phyloP scores from a whole-genome alignment of 2,797 vertebrate genomes.

The Cichlasoma orientale region DNA sequence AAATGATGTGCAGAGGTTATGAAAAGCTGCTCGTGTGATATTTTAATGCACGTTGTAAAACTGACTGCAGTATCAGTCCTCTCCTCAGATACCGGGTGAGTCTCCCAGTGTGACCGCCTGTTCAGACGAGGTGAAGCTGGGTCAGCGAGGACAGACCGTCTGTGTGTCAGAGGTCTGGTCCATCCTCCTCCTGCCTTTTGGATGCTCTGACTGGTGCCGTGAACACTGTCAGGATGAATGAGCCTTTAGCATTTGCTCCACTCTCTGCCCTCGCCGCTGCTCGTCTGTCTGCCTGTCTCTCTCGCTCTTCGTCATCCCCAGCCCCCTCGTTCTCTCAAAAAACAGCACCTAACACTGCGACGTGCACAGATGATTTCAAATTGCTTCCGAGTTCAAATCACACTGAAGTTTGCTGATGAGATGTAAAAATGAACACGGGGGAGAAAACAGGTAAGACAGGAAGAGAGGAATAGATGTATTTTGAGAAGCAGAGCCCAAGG shows the following conservation, averaged over 20 bases:
- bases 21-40: neutral
- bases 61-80: neutral
- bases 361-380: neutral
- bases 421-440: neutral
- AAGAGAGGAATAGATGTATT: constrained; percentile 31
- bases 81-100: neutral
- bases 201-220: constrained; percentile 21
- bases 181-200: constrained; percentile 18
- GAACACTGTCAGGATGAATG: constrained; percentile 51
- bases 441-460: constrained; percentile 7
- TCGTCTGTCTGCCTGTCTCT: constrained; percentile 30
- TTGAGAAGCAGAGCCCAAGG: constrained; percentile 42
- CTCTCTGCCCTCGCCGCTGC: constrained; percentile 27
- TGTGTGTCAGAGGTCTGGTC: constrained; percentile 25
- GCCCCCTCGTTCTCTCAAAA: neutral
- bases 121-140: constrained; percentile 13
- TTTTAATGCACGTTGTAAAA: neutral
- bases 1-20: neutral
- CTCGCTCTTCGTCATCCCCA: neutral
- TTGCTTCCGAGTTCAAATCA: neutral
- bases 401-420: constrained; percentile 7
- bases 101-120: neutral
- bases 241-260: constrained; percentile 22
- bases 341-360: neutral
- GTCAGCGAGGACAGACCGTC: neutral